These are phyloP conservation scores for Brienomyrus brachyistius DNA, from an alignment of 2,113 vertebrate species.

Conservation along the genomic window DNA sequence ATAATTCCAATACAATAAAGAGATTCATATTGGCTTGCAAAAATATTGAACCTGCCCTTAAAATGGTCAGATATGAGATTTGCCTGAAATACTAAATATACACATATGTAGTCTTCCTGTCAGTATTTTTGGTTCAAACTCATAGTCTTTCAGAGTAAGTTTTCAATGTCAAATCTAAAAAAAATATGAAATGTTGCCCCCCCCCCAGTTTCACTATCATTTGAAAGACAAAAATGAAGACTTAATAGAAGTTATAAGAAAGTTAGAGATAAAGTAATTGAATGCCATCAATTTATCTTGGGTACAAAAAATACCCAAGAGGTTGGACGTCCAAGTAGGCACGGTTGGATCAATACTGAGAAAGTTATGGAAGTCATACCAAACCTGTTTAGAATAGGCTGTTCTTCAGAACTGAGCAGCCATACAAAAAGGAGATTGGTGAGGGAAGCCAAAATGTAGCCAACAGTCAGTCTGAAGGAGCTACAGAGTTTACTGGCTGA, in stretches of 20 bases:
- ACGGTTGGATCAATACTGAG: neutral
- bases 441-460: neutral
- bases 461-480: neutral
- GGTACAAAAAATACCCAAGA: neutral
- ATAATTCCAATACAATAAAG: conserved; percentile 33
- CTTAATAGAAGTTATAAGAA: neutral
- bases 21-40: conserved; percentile 29
- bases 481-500: neutral
- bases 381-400: too few species aligned
- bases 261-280: neutral
- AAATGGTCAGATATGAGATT: neutral
- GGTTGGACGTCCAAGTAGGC: neutral
- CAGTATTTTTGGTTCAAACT: neutral
- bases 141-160: neutral
- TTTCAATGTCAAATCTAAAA: neutral
- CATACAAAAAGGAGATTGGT: neutral
- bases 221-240: neutral
- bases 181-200: neutral
- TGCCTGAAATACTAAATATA: neutral
- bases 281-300: neutral
- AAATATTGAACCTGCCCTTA: neutral
- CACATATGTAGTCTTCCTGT: neutral
- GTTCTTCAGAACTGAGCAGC: neutral
- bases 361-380: neutral
- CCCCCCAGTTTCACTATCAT: neutral